Conservation (phyloP, 1,140 invertebrate species). For the Bilobella aurantiaca region DNA sequence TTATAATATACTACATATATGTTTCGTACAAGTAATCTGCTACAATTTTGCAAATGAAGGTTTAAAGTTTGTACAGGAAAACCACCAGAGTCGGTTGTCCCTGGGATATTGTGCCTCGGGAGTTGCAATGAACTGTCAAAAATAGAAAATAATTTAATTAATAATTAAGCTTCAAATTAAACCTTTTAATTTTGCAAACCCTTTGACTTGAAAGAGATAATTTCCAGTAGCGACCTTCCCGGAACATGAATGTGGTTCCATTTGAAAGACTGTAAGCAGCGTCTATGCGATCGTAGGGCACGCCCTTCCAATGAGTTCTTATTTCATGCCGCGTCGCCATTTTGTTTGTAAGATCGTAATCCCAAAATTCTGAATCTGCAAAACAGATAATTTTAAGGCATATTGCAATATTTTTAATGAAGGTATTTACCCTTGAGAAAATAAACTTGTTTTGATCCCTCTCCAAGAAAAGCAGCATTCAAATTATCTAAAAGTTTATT, state of each 20-base stretch:
- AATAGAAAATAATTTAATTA: not conserved
- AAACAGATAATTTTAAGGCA: not conserved
- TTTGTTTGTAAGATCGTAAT: not conserved
- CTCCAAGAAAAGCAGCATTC: not conserved
- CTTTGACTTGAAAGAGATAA: not conserved
- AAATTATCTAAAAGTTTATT: not conserved
- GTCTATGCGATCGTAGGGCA: not conserved
- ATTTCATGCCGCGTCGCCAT: not conserved
- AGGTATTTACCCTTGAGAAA: not conserved
- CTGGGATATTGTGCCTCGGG: not conserved
- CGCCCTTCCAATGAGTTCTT: not conserved
- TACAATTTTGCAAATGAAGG: not conserved
- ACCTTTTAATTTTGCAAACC: not conserved
- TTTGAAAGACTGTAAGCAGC: not conserved
- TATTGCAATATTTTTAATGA: not conserved
- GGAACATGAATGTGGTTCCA: not conserved
- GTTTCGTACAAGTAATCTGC: no score
- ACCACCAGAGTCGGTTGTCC: conserved; percentile 1
- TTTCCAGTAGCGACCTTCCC: not conserved
- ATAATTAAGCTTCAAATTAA: not conserved
- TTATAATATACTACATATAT: no score
- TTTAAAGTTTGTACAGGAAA: not conserved
- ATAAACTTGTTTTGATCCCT: not conserved
- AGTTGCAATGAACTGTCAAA: not conserved
- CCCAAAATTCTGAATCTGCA: not conserved